Base-by-base conservation (phyloP, 2,113 vertebrate genomes). In the Corythornis vintsioides region DNA sequence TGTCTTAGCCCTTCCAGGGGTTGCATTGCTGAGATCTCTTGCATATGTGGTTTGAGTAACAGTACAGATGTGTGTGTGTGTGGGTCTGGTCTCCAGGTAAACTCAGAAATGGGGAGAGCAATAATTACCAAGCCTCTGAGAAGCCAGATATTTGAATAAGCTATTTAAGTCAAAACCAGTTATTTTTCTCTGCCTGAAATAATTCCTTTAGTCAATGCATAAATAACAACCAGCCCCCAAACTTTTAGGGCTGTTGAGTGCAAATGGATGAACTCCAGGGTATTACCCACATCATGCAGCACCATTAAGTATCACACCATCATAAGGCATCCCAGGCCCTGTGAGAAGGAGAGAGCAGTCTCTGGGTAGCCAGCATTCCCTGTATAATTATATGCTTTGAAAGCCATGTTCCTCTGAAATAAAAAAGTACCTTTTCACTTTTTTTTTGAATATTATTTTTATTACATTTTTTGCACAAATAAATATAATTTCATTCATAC, bases 381-480 rank as follows among this genome's bases (percentile, higher is more conserved):
- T 26, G 15, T 85, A 45, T 76, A 86, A 95, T 87, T 83, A 83
- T 53, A 83, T 93, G 45, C 94, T 26, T 1, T 61, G 76, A 94
- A 94, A 89, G 52, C 70, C 3, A 1, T 11, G 13, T 91, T 92
- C 89, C 92, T 95, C 86, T 83, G 89, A 96, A 96, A 96, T 79
- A 83, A 89, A 88, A 95, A 91, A 48, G 92, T 64, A 89, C 85
- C 82, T 15, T 5, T 73, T 57, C 61, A 88, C 65, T 93, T 84
- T 93, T 40, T 25, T 9, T 53, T 25, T 25, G 9, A 38, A 38
- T 38, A 38, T 50, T 50, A 25, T 31, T 69, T 43, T 92, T 47
- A 94, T 97, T 93, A 94, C 55, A 78, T 89, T 96, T 95, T 35
- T 93, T 93, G 94, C 89, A 93, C 85, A 96, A 94, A 97, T 96